A percentile compares a stretch with the other conserved stretches of the same genome.
These are phyloP conservation scores for Limnodromus scolopaceus DNA, from an alignment of 2,797 vertebrate genomes.

Conservation along the genomic window DNA sequence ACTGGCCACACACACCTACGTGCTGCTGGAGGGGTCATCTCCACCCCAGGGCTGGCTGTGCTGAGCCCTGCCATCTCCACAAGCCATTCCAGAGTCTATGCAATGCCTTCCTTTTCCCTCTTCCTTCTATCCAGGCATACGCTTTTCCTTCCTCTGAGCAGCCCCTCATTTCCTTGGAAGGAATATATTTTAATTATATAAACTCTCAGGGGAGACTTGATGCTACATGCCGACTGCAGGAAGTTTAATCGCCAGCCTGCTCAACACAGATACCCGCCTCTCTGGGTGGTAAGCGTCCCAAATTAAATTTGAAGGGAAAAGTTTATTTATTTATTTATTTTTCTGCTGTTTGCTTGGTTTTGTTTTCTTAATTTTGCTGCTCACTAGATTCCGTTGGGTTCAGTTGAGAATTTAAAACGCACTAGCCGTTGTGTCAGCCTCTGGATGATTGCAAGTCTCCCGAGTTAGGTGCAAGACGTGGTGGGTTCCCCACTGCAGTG, in stretches of 20 bases:
- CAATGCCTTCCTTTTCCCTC: not conserved
- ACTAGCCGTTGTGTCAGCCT: not conserved
- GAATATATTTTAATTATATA: not conserved
- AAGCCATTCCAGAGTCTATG: not conserved
- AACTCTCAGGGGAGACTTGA: not conserved
- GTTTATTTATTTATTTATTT: no score
- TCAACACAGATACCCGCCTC: not conserved
- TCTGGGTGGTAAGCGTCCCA: not conserved
- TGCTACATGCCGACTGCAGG: not conserved
- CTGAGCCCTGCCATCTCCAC: not conserved
- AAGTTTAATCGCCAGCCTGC: not conserved
- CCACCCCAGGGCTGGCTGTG: not conserved
- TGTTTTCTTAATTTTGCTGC: not conserved
- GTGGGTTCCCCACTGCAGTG: not conserved
- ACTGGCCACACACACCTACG: fast-evolving
- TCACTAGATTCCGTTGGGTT: not conserved
- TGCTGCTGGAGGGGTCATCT: not conserved
- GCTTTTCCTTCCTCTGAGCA: not conserved
- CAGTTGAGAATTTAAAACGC: not conserved
- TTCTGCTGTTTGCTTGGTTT: not conserved
- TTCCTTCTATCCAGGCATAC: not conserved
- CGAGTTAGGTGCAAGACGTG: not conserved
- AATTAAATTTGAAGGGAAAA: not conserved
- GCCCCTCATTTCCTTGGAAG: not conserved
- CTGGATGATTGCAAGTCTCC: not conserved